Evolutionary conservation across 2,797 vertebrate species (phyloP).

Genomic region (Melanotaenia trifasciata): DNA sequence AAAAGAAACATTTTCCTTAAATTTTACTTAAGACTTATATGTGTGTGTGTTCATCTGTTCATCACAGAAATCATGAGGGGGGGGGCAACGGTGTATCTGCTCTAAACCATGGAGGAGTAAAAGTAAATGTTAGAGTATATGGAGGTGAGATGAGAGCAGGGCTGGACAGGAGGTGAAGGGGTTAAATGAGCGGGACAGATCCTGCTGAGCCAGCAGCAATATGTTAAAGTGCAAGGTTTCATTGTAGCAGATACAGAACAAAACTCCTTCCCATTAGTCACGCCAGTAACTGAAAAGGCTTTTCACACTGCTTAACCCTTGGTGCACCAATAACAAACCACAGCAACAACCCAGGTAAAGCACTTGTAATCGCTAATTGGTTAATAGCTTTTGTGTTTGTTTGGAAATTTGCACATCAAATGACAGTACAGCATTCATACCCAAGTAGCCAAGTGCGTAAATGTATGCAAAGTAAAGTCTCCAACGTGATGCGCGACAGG

Average conservation of each 20-base stretch:
- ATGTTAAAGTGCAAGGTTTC: conserved; percentile 85
- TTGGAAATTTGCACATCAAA: conserved; percentile 17
- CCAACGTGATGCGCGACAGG: conserved; percentile 16
- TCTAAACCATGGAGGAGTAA: conserved; percentile 40
- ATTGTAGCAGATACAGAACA: conserved; percentile 86
- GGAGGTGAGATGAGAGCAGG: conserved; percentile 45
- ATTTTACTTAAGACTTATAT: conserved; percentile 34
- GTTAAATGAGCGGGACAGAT: conserved; percentile 81
- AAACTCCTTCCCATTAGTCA: conserved; percentile 86
- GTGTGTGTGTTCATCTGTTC: neutral
- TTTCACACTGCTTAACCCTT: conserved; percentile 77
- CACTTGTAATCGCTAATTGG: conserved; percentile 15
- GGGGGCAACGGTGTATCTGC: conserved; percentile 64
- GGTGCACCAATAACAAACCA: conserved; percentile 52
- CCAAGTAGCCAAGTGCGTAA: conserved; percentile 3
- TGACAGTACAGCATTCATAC: conserved; percentile 19
- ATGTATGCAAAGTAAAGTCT: conserved; percentile 10
- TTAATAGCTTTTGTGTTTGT: conserved; percentile 22
- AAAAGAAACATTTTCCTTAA: conserved; percentile 16
- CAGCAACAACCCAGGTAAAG: conserved; percentile 49
- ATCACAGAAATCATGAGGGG: conserved; percentile 35
- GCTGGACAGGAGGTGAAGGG: conserved; percentile 78
- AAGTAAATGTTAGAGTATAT: conserved; percentile 43
- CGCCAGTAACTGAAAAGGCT: conserved; percentile 80
- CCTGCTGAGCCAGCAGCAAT: conserved; percentile 86